Conservation (phyloP, 2,797 vertebrate genomes). For the Diceros bicornis region DNA sequence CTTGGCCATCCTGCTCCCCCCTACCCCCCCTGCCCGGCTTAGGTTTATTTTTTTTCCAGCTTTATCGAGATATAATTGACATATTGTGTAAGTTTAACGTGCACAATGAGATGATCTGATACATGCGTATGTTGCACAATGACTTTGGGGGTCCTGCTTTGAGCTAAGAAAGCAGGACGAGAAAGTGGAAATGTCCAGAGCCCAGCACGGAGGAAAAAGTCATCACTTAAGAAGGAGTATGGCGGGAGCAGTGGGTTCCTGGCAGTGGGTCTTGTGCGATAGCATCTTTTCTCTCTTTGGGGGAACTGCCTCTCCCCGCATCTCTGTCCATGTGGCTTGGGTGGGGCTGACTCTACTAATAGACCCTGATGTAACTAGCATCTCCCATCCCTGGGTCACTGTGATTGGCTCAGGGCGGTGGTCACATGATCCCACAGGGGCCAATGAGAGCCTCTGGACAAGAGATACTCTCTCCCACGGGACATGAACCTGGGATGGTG, state of each 20-base stretch:
- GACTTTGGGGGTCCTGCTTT: neutral
- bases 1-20: neutral
- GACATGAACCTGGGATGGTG: neutral
- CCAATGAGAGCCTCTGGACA: neutral
- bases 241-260: neutral
- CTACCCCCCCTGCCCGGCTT: too few species aligned
- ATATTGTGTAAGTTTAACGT: neutral
- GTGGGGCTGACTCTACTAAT: neutral
- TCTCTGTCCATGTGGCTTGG: neutral
- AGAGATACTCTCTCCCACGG: neutral
- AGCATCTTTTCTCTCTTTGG: neutral
- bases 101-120: neutral
- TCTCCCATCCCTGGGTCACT: neutral
- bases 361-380: neutral
- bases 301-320: neutral
- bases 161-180: neutral
- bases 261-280: neutral
- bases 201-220: neutral
- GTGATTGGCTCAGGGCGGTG: neutral
- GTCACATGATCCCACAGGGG: neutral
- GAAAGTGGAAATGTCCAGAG: neutral
- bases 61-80: neutral
- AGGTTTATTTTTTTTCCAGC: neutral
- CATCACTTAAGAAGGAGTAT: accelerated
- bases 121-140: neutral